These are phyloP conservation scores for Styela plicata DNA, from an alignment of 23 tunicate genomes.

Conservation along the genomic window DNA sequence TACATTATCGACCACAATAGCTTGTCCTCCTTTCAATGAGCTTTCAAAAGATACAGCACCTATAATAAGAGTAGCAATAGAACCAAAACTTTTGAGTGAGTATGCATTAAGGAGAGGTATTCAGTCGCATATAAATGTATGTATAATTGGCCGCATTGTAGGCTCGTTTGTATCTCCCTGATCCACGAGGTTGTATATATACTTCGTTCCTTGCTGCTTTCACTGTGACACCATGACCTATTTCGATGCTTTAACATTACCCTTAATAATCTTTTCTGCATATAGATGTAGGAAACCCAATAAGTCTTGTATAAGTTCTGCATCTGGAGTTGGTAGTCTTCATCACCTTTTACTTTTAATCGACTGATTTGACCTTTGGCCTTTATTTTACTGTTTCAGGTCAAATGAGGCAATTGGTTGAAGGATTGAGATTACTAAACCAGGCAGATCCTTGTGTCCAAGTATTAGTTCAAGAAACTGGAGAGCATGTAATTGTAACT, in stretches of 20 bases:
- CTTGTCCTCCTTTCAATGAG: conserved; percentile 94
- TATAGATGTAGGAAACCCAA: no score
- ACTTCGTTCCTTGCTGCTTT: no score
- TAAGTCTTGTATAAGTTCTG: no score
- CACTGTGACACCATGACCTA: background rate
- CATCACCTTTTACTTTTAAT: no score
- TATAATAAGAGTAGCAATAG: conserved; percentile 95
- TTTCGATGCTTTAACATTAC: background rate
- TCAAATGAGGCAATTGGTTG: conserved; percentile 72
- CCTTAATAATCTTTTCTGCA: no score
- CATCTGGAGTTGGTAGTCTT: no score
- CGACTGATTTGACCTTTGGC: no score
- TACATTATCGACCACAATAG: conserved; percentile 68
- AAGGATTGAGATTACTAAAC: conserved; percentile 81
- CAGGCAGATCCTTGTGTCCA: conserved; percentile 97
- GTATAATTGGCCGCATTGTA: background rate
- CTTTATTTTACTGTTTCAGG: no score
- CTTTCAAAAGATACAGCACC: conserved; percentile 75
- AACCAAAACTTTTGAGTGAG: conserved; percentile 71
- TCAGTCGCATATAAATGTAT: background rate
- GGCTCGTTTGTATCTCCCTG: background rate
- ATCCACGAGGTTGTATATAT: background rate
- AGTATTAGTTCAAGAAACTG: conserved; percentile 88
- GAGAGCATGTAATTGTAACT: conserved; percentile 94
- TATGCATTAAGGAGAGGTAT: no score